Percentiles rank a stretch among this genome's conserved stretches.
Evolutionary conservation across 2,113 vertebrate species (phyloP).

Genomic region (Burhinus bistriatus): DNA sequence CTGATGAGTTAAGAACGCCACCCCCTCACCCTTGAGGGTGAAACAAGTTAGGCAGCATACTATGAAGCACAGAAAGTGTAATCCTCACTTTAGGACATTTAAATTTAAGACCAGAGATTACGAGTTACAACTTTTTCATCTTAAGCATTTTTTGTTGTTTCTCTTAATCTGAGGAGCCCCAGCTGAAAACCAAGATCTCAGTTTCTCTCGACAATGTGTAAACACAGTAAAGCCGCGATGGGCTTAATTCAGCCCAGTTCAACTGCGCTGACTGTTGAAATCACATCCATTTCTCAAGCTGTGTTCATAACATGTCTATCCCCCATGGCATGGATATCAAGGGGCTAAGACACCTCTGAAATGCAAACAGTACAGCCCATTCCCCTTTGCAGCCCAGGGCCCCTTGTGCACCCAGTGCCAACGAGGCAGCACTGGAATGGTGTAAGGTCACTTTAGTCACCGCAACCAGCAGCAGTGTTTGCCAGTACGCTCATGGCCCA

Average conservation of each 20-base stretch:
- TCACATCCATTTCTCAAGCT: neutral
- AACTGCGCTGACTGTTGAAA: neutral
- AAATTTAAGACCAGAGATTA: neutral
- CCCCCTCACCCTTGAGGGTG: neutral
- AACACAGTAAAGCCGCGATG: neutral
- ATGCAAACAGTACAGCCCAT: rapidly evolving
- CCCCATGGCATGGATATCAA: rapidly evolving
- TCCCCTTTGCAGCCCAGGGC: neutral
- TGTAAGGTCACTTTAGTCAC: rapidly evolving
- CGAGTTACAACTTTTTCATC: neutral
- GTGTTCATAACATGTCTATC: neutral
- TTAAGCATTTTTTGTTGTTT: neutral
- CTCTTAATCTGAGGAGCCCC: neutral
- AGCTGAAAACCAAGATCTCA: neutral
- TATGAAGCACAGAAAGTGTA: neutral
- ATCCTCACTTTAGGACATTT: neutral
- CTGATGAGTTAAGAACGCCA: neutral
- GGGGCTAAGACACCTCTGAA: neutral
- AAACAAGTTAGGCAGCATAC: neutral
- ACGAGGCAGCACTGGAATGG: neutral
- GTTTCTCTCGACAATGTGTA: neutral
- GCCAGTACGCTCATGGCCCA: rapidly evolving
- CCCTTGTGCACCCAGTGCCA: rapidly evolving
- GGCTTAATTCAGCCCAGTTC: neutral
- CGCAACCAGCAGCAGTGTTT: neutral